A percentile compares a stretch with the other conserved stretches of the same genome.
phyloP scores from a whole-genome alignment of 2,113 vertebrate genomes.

The Macroglossus sobrinus region DNA sequence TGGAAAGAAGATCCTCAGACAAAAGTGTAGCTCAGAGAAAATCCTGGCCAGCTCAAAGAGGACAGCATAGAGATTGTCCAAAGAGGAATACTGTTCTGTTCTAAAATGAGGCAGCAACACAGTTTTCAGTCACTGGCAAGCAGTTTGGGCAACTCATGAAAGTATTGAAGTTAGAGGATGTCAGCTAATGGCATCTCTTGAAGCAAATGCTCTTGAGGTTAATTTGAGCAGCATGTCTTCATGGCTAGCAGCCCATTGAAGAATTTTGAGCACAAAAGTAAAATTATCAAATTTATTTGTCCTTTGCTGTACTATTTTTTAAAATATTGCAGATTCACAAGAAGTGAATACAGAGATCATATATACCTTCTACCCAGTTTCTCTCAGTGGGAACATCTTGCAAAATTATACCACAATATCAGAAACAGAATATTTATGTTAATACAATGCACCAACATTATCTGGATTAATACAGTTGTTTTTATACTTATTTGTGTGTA shows the following conservation, averaged over 20 bases:
- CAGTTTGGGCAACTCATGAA: not conserved
- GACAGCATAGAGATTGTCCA: not conserved
- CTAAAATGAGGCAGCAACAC: not conserved
- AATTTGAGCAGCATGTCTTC: fast-evolving
- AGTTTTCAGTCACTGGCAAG: fast-evolving
- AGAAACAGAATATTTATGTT: not conserved
- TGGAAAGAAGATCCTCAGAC: not conserved
- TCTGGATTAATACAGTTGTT: not conserved
- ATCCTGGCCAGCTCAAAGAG: not conserved
- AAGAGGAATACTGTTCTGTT: not conserved
- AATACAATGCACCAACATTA: too few species aligned
- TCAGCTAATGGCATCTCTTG: too few species aligned
- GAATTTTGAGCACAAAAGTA: not conserved
- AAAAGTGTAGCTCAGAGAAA: not conserved
- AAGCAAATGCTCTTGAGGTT: not conserved
- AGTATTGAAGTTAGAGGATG: not conserved
- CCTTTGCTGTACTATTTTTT: not conserved
- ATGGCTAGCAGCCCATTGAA: too few species aligned
- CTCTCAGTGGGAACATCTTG: too few species aligned
- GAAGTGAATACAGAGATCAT: not conserved
- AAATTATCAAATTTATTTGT: not conserved
- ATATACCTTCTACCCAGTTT: not conserved
- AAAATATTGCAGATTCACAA: not conserved
- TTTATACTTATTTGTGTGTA: not conserved
- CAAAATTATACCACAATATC: too few species aligned